Conservation (phyloP, 2,113 vertebrate species). For the Tragelaphus buxtoni region DNA sequence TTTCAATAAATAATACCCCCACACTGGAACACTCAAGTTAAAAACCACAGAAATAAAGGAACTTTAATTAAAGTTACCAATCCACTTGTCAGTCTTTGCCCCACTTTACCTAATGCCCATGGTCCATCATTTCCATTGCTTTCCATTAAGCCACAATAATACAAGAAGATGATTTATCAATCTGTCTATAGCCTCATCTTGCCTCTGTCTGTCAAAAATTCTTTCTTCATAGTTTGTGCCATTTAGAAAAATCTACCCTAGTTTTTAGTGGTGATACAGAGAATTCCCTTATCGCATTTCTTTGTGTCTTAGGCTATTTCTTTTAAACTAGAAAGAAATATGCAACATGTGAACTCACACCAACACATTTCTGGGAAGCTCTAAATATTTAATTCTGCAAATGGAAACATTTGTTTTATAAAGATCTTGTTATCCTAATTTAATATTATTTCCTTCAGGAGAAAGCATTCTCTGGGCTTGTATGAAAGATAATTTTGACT, state of each 20-base stretch:
- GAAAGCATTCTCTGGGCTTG: conserved; percentile 35
- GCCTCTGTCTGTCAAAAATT: background rate
- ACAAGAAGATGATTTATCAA: background rate
- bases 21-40: too few species aligned
- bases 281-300: background rate
- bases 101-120: background rate
- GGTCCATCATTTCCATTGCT: background rate
- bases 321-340: conserved; percentile 29
- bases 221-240: background rate
- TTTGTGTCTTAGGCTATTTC: background rate
- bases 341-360: conserved; percentile 14
- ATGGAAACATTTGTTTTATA: conserved; percentile 50
- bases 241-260: background rate
- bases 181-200: background rate
- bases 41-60: too few species aligned
- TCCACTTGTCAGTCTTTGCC: background rate
- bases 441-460: conserved; percentile 51
- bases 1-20: too few species aligned
- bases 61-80: background rate
- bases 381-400: conserved; percentile 65
- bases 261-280: background rate
- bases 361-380: conserved; percentile 56
- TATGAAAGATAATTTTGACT: conserved; percentile 40
- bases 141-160: background rate
- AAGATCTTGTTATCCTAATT: conserved; percentile 60